Conservation (phyloP, 2,113 vertebrate species). For the Larimichthys crocea region DNA sequence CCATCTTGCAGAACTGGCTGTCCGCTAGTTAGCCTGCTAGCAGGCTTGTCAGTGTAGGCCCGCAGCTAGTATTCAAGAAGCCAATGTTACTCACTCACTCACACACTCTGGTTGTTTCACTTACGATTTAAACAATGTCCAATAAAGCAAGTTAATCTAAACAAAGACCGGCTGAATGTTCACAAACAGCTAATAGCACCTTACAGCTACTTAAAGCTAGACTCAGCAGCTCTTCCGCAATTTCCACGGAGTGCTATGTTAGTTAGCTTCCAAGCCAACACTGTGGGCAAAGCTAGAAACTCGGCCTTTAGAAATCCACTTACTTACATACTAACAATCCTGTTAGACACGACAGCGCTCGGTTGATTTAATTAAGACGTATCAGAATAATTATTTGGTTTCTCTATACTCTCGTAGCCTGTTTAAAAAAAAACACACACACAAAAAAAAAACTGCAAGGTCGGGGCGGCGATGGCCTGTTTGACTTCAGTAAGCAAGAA, state of each 20-base stretch:
- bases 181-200: neutral
- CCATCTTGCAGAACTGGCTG: conserved; percentile 80
- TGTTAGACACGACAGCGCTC: conserved; percentile 66
- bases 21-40: conserved; percentile 76
- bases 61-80: conserved; percentile 39
- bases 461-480: conserved; percentile 73
- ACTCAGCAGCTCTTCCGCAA: conserved; percentile 78
- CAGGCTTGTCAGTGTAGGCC: conserved; percentile 67
- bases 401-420: conserved; percentile 16
- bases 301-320: conserved; percentile 75
- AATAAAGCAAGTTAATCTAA: neutral
- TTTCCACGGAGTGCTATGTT: conserved; percentile 62
- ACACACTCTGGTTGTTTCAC: neutral
- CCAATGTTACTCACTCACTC: neutral
- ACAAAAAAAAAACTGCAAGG: conserved; percentile 67
- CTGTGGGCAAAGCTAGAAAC: conserved; percentile 12
- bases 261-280: conserved; percentile 65
- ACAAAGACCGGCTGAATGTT: neutral
- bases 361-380: conserved; percentile 66
- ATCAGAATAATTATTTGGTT: conserved; percentile 17
- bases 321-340: conserved; percentile 71
- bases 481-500: conserved; percentile 41
- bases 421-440: neutral
- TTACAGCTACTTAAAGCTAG: conserved; percentile 44
- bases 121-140: neutral